phyloP scores from a whole-genome alignment of 2,797 vertebrate species.

The Notolabrus celidotus region DNA sequence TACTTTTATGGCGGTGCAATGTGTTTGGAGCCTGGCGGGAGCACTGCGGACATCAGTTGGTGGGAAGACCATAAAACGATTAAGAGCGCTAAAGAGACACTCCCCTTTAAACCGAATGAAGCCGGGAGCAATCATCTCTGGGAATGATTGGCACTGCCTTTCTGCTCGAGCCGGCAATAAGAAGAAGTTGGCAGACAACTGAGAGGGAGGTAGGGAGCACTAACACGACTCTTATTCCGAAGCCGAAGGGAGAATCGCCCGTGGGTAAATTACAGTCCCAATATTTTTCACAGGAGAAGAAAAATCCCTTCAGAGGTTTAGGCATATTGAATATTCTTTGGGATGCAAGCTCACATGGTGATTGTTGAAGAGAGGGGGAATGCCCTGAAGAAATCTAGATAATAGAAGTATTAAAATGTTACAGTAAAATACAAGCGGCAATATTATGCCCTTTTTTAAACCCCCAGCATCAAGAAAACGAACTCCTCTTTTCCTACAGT shows the following conservation, averaged over 20 bases:
- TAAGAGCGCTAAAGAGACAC: conserved; percentile 56
- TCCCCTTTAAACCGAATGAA: conserved; percentile 53
- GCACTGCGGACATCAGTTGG: conserved; percentile 33
- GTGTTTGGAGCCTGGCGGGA: conserved; percentile 37
- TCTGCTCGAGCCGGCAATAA: conserved; percentile 35
- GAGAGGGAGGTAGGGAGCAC: background rate
- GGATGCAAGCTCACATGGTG: conserved; percentile 26
- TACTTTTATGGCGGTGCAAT: conserved; percentile 69
- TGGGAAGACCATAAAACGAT: conserved; percentile 70
- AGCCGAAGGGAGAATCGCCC: conserved; percentile 33
- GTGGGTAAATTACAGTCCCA: conserved; percentile 31
- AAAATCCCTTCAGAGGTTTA: conserved; percentile 32
- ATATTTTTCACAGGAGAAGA: conserved; percentile 36
- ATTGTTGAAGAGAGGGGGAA: conserved; percentile 12
- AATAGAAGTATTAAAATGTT: conserved; percentile 67
- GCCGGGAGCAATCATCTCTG: conserved; percentile 47
- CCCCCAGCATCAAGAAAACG: conserved; percentile 46
- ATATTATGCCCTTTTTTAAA: conserved; percentile 47
- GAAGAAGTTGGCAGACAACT: conserved; percentile 22
- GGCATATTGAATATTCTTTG: conserved; percentile 38
- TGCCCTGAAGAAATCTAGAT: conserved; percentile 49
- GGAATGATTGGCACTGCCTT: conserved; percentile 60
- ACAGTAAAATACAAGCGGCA: conserved; percentile 67
- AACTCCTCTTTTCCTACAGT: conserved; percentile 57
- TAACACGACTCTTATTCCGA: background rate